phyloP scores from a whole-genome alignment of 1,140 invertebrate genomes.

The Philaenus spumarius region DNA sequence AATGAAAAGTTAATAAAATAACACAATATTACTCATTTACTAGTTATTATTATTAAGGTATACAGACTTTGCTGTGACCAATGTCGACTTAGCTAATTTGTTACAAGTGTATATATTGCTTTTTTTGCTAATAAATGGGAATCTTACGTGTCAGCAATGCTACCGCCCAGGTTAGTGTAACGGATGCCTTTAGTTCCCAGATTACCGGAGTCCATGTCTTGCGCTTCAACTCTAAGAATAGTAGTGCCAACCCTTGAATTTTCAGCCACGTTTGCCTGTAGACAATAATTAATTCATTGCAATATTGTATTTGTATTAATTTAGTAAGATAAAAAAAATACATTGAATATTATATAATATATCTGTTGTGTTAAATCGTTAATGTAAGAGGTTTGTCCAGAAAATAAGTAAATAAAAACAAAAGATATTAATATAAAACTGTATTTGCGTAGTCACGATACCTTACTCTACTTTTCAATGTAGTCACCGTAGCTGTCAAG shows the following conservation, averaged over 20 bases:
- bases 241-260: slow-evolving; percentile 76
- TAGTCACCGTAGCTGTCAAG: too few relatives aligned
- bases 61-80: too few relatives aligned
- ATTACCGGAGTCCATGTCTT: slow-evolving; percentile 77
- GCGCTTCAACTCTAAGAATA: slow-evolving; percentile 73
- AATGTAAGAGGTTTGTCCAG: not conserved
- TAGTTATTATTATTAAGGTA: too few relatives aligned
- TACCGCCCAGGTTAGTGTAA: slow-evolving; percentile 74
- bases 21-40: too few relatives aligned
- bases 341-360: not conserved
- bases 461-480: too few relatives aligned
- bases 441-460: too few relatives aligned
- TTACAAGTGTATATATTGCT: too few relatives aligned
- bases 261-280: slow-evolving; percentile 61
- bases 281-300: not conserved
- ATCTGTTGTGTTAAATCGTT: not conserved
- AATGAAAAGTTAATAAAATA: slow-evolving; percentile 20
- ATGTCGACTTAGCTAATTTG: not conserved
- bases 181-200: slow-evolving; percentile 80
- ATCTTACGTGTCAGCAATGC: slow-evolving; percentile 77
- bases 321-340: not conserved
- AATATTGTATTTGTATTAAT: not conserved
- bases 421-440: too few relatives aligned
- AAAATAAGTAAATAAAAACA: too few relatives aligned
- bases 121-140: too few relatives aligned